phyloP scores from a whole-genome alignment of 2,113 vertebrate species.

The Datnioides undecimradiatus region DNA sequence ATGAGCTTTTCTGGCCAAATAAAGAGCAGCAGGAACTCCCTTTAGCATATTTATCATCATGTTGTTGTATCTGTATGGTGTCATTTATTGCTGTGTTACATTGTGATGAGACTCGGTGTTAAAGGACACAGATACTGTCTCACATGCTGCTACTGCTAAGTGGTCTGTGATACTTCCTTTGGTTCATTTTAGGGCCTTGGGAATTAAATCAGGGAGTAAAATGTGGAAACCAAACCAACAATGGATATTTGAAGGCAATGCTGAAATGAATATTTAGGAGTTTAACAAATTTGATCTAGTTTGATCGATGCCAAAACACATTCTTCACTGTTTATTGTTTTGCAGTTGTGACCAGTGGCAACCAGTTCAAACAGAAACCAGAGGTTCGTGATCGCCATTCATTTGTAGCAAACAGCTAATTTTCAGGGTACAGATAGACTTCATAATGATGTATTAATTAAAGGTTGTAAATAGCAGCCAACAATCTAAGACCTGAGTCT shows the following conservation, averaged over 20 bases:
- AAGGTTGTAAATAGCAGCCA: background rate
- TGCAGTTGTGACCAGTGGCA: background rate
- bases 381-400: too few species aligned
- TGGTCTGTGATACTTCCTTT: too few species aligned
- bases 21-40: background rate
- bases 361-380: background rate
- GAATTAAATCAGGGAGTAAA: too few species aligned
- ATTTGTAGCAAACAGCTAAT: background rate
- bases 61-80: background rate
- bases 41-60: background rate
- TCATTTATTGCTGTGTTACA: background rate
- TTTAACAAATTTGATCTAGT: background rate
- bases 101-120: background rate
- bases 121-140: background rate
- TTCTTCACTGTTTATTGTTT: too few species aligned
- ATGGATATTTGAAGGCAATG: too few species aligned
- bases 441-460: background rate
- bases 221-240: too few species aligned
- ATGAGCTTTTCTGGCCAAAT: background rate
- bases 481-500: background rate
- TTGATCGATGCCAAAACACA: too few species aligned
- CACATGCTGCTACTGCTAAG: too few species aligned
- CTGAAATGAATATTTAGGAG: too few species aligned
- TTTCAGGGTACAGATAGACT: background rate
- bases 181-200: too few species aligned